Evolutionary conservation across 2,888 invertebrate species (phyloP), one percentile per base, ranked within the genome.

Genomic region (Leuctra nigra): DNA sequence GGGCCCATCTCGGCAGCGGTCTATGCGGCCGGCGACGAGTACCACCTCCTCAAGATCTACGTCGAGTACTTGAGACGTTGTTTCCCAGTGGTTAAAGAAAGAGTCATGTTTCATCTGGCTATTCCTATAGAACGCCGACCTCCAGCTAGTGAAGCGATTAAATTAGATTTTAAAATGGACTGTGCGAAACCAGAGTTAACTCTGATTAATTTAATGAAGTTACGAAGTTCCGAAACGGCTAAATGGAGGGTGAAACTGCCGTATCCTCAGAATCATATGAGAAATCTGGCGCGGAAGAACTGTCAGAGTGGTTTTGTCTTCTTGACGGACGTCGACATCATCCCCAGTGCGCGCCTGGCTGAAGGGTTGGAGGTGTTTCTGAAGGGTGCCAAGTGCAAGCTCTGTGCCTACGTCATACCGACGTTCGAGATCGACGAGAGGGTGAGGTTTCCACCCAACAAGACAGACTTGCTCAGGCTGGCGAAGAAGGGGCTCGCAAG

Each of bases 251-350:
- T 82, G 46, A 80, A 82, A 59, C 81, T 87, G 67, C 82, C 86
- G 0, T 93, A 93, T 69, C 93, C 93, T 0, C 93, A 93, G 73
- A 94, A 93, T 68, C 90, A 91, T 67, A 74, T 93, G 74, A 76
- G 93, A 62, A 94, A 94, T 70, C 72, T 92, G 55, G 93, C 92
- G 0, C 75, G 92, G 54, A 87, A 89, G 68, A 90, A 89, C 66
- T 91, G 91, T 64, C 88, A 88, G 65, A 84, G 33, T 16, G 53
- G 54, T 18, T 86, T 83, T 70, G 87, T 91, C 46, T 91, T 91
- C 68, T 75, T 92, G 46, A 90, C 91, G 1, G 93, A 93, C 70
- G 84, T 93, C 7, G 93, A 94, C 69, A 87, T 93, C 61, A 84
- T 93, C 58, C 92, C 93, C 1, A 87, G 87, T 60, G 75, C 73